Conservation (phyloP, 2,888 invertebrate genomes). For the Bombylius major region DNA sequence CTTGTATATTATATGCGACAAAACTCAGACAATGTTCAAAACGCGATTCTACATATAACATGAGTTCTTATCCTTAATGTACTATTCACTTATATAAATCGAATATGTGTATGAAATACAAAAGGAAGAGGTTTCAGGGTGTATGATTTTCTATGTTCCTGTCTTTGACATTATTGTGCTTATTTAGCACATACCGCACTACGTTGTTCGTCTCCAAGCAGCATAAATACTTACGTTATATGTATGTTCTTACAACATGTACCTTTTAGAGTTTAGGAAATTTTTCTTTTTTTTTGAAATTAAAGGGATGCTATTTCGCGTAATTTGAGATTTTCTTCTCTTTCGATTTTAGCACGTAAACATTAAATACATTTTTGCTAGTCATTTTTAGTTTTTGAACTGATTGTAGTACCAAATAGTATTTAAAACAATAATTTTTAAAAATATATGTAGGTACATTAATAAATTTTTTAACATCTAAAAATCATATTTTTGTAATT, state of each 20-base stretch:
- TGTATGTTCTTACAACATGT: not conserved
- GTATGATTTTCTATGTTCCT: constrained; percentile 16
- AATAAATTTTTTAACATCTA: no score
- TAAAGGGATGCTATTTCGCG: constrained; percentile 8
- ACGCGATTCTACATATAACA: not conserved
- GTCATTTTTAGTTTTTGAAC: no score
- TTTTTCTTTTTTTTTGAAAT: not conserved
- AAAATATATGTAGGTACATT: no score
- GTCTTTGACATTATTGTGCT: constrained; percentile 27
- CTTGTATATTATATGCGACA: not conserved
- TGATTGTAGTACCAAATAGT: no score
- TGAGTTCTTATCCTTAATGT: not conserved
- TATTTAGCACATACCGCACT: constrained; percentile 19
- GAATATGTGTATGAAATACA: constrained; percentile 3
- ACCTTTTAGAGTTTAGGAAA: no score
- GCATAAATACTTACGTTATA: not conserved
- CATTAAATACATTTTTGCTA: not conserved
- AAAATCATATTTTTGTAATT: no score
- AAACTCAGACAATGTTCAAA: constrained; percentile 2
- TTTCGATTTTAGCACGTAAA: constrained; percentile 10
- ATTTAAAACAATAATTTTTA: no score
- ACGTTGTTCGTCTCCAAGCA: constrained; percentile 3
- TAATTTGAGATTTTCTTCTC: constrained; percentile 10
- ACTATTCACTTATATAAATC: constrained; percentile 1
- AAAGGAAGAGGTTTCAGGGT: constrained; percentile 8